A percentile compares a stretch with the other conserved stretches of the same genome.
phyloP scores from a whole-genome alignment of 2,888 invertebrate species.

The Clunio marinus region DNA sequence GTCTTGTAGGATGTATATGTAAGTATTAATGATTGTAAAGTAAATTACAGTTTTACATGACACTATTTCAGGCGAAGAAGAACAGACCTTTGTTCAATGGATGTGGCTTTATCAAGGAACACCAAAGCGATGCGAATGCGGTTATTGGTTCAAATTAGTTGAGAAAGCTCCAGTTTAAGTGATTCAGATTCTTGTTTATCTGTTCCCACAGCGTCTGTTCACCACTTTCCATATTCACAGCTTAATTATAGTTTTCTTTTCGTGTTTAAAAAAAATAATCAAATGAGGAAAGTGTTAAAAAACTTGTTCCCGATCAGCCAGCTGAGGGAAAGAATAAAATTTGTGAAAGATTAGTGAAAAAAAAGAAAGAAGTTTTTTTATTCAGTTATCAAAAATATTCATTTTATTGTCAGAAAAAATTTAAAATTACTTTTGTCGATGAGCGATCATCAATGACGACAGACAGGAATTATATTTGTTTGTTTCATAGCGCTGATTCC shows the following conservation, averaged over 20 bases:
- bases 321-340: conserved; percentile 29
- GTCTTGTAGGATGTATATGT: conserved; percentile 94
- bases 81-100: conserved; percentile 84
- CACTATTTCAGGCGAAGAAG: conserved; percentile 69
- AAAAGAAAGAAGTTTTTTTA: background rate
- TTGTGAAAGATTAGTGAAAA: conserved; percentile 34
- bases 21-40: conserved; percentile 45
- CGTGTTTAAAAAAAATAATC: conserved; percentile 19
- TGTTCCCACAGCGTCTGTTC: background rate
- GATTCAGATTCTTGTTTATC: background rate
- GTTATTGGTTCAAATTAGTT: conserved; percentile 91
- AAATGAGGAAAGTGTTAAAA: background rate
- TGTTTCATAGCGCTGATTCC: too few species aligned
- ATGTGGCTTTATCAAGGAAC: conserved; percentile 91
- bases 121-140: conserved; percentile 91
- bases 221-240: background rate
- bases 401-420: background rate
- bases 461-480: too few species aligned
- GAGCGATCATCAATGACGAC: too few species aligned
- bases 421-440: too few species aligned
- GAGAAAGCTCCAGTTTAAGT: conserved; percentile 69
- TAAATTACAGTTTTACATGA: background rate
- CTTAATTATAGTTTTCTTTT: conserved; percentile 32
- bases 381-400: conserved; percentile 7
- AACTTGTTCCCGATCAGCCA: background rate